Conservation (phyloP, 2,113 vertebrate genomes). For the Sebastes schlegelii region DNA sequence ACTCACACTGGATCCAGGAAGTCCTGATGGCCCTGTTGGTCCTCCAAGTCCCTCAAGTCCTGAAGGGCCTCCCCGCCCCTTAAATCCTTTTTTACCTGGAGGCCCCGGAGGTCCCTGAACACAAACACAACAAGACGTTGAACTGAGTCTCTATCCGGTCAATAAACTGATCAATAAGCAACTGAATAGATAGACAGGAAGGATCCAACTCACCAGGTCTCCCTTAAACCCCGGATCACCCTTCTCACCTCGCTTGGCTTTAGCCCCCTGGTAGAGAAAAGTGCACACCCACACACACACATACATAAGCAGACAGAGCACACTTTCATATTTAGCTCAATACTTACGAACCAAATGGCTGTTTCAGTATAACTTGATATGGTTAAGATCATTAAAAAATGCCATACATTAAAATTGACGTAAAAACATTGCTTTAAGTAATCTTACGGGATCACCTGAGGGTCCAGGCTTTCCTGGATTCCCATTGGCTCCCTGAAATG, state of each 20-base stretch:
- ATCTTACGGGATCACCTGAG: slow-evolving; percentile 89
- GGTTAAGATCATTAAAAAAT: neutral
- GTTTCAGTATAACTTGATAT: neutral
- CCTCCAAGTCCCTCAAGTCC: slow-evolving; percentile 77
- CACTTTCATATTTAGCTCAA: slow-evolving; percentile 5
- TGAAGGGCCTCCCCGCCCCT: slow-evolving; percentile 73
- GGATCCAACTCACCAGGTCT: slow-evolving; percentile 69
- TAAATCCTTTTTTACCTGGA: slow-evolving; percentile 75
- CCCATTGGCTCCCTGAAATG: slow-evolving; percentile 79
- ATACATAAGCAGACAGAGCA: slow-evolving; percentile 16
- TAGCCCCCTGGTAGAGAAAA: slow-evolving; percentile 71
- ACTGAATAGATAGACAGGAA: neutral
- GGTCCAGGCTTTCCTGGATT: slow-evolving; percentile 81
- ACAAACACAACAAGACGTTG: slow-evolving; percentile 7
- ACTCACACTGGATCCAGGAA: slow-evolving; percentile 76
- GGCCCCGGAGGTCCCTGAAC: slow-evolving; percentile 77
- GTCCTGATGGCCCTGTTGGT: slow-evolving; percentile 69
- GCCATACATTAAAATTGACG: accelerated
- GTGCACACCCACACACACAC: neutral
- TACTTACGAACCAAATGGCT: neutral
- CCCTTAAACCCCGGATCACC: slow-evolving; percentile 75
- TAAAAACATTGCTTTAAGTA: slow-evolving; percentile 74
- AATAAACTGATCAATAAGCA: neutral
- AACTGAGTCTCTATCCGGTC: slow-evolving; percentile 6
- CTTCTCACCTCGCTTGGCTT: slow-evolving; percentile 72